These are phyloP conservation scores for Octonoba sinensis DNA, from an alignment of 2,888 invertebrate species.

Conservation along the genomic window DNA sequence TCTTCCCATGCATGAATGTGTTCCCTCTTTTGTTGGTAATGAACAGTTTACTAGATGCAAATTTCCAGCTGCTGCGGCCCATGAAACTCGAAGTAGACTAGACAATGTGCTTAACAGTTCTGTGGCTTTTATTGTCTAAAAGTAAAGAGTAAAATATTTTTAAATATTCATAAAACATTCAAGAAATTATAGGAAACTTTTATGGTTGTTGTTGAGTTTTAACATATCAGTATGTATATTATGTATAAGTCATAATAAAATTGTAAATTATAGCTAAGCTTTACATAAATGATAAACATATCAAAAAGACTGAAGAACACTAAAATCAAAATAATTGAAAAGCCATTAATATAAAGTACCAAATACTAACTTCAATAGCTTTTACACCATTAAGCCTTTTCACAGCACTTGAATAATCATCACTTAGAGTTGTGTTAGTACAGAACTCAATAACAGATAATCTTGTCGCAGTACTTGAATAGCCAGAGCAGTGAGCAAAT, in stretches of 20 bases:
- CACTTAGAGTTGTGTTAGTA: constrained; percentile 30
- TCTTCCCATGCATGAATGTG: constrained; percentile 66
- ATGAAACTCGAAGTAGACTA: constrained; percentile 73
- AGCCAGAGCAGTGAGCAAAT: constrained; percentile 34
- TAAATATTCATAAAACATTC: neutral
- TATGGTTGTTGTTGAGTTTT: no score
- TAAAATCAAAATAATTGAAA: neutral
- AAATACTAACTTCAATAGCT: constrained; percentile 48
- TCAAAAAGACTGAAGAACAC: neutral
- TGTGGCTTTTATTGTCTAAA: constrained; percentile 71
- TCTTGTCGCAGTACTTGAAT: constrained; percentile 20
- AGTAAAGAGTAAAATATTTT: constrained; percentile 44
- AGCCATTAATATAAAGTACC: neutral
- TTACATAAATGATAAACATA: neutral
- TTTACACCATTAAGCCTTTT: constrained; percentile 49
- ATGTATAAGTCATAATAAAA: no score
- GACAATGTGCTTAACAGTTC: constrained; percentile 71
- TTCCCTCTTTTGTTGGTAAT: constrained; percentile 70
- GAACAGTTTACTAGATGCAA: constrained; percentile 71
- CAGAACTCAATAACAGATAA: constrained; percentile 57
- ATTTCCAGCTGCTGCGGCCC: constrained; percentile 73
- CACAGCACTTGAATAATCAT: constrained; percentile 55
- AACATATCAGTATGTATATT: no score
- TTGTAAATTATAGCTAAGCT: no score
- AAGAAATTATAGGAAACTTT: neutral